These are phyloP conservation scores for Platygyra sinensis DNA, from an alignment of 64 coral and sea anemone genomes.

Conservation along the genomic window DNA sequence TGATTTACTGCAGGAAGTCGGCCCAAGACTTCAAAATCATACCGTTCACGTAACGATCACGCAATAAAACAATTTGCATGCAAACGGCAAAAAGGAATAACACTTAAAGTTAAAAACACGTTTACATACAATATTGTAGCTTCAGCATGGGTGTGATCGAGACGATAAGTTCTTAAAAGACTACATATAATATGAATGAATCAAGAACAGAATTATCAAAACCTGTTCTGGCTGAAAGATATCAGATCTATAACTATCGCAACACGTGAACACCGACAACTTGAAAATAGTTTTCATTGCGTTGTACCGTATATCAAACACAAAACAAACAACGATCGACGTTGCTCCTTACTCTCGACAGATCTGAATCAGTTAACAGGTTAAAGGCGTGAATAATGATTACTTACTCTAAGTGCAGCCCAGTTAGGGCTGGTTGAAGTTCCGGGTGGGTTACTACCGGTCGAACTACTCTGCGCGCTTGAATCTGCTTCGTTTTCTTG, in stretches of 20 bases:
- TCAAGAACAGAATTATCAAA: too few relatives aligned
- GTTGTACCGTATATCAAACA: background rate
- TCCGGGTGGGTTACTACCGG: background rate
- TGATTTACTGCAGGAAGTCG: background rate
- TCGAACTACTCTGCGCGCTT: background rate
- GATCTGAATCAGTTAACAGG: background rate
- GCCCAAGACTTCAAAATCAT: background rate
- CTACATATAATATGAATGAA: too few relatives aligned
- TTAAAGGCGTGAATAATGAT: background rate
- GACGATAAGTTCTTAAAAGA: too few relatives aligned
- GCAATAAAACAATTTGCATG: background rate
- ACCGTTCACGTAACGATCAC: background rate
- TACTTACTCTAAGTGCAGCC: conserved; percentile 63
- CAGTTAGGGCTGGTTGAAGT: conserved; percentile 47
- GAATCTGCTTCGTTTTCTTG: conserved; percentile 51
- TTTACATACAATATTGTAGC: background rate
- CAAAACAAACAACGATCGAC: background rate
- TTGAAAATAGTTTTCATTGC: background rate
- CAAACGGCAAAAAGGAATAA: background rate
- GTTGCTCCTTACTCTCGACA: background rate
- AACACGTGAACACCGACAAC: background rate
- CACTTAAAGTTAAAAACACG: background rate
- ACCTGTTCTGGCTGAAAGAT: background rate
- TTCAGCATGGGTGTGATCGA: background rate
- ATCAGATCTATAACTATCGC: too few relatives aligned